phyloP scores from a whole-genome alignment of 2,113 vertebrate species.

The Pomatostomus ruficeps region DNA sequence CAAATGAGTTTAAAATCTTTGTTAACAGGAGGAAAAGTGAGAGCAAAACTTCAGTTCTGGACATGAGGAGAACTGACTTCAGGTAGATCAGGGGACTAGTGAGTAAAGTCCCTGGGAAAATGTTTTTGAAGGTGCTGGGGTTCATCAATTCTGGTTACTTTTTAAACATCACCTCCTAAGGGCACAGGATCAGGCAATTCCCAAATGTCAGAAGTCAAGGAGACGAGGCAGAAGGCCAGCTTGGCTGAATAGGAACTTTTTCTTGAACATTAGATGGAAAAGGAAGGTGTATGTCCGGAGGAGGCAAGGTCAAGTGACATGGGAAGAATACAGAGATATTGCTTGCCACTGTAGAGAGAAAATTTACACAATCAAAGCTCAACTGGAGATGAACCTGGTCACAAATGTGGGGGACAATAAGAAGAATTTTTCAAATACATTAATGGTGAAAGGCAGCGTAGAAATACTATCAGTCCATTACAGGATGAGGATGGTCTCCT shows the following conservation, averaged over 20 bases:
- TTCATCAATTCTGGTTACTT: accelerated
- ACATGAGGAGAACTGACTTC: not conserved
- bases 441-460: not conserved
- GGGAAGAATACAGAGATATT: not conserved
- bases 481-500: not conserved
- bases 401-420: not conserved
- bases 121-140: not conserved
- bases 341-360: not conserved
- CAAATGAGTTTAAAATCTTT: not conserved
- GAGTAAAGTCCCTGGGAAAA: not conserved
- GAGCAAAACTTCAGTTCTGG: not conserved
- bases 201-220: not conserved
- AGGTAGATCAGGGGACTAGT: not conserved
- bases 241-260: not conserved
- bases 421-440: not conserved
- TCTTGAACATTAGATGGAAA: not conserved
- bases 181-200: not conserved
- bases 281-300: not conserved
- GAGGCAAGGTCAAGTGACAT: not conserved
- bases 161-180: not conserved
- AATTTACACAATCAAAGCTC: not conserved
- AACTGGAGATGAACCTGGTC: no score
- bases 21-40: not conserved
- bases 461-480: not conserved
- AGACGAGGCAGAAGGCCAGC: accelerated